Evolutionary conservation across 2,797 vertebrate genomes (phyloP).

Genomic region (Rhincodon typus): DNA sequence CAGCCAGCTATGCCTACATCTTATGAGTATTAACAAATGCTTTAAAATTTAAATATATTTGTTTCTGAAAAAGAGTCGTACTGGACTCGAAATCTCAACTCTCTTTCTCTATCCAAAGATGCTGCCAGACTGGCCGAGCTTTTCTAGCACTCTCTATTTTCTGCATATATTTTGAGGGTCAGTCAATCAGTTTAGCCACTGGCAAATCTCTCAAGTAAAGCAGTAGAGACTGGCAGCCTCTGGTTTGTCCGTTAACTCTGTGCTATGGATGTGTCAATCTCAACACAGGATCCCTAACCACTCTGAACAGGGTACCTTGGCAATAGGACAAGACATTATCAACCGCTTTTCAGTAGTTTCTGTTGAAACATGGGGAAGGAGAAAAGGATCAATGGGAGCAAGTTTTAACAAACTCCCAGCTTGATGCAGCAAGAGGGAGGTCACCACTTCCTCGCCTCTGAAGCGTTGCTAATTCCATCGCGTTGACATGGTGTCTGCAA

Average conservation of each 20-base stretch:
- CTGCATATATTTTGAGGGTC: background rate
- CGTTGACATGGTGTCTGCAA: background rate
- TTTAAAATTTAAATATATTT: too few species aligned
- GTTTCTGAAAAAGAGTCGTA: too few species aligned
- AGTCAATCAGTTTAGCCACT: background rate
- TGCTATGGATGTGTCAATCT: background rate
- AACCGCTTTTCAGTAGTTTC: background rate
- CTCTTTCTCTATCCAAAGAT: too few species aligned
- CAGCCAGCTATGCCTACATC: too few species aligned
- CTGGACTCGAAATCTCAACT: too few species aligned
- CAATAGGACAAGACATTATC: background rate
- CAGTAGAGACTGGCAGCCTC: background rate
- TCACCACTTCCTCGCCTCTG: background rate
- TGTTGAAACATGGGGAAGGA: background rate
- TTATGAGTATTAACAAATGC: too few species aligned
- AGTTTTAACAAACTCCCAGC: background rate
- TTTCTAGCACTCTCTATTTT: too few species aligned
- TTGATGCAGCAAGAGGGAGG: background rate
- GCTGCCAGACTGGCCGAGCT: too few species aligned
- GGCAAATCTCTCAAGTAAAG: background rate
- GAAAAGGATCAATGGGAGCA: background rate
- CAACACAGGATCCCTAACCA: background rate
- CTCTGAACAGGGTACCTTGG: background rate
- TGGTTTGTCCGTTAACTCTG: background rate
- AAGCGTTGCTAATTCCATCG: background rate